Evolutionary conservation across 2,113 vertebrate genomes (phyloP), one percentile per base, ranked within the genome.

Genomic region (Chaetura pelagica): DNA sequence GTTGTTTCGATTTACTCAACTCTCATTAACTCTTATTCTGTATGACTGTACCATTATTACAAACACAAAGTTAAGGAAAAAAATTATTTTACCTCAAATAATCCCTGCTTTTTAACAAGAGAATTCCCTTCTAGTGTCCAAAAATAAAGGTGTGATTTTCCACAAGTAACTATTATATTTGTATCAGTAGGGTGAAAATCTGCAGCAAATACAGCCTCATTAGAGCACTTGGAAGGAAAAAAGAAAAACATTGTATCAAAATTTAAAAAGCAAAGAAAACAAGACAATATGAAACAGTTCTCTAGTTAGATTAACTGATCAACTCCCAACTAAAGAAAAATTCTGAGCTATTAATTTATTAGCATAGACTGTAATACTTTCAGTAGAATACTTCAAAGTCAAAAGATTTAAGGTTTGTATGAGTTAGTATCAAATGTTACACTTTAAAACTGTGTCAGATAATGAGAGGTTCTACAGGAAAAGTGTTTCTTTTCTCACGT

Each of bases 111-210:
- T 97, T 99, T 99, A 93, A 98, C 96, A 74, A 99, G 98, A 46
- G 98, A 96, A 91, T 97, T 98, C 44, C 99, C 99, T 97, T 99
- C 99, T 73, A 99, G 96, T 4, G 98, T 99, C 99, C 99, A 99
- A 95, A 99, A 99, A 96, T 99, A 99, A 84, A 99, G 99, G 38
- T 99, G 99, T 11, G 99, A 99, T 93, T 99, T 99, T 61, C 99
- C 99, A 77, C 99, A 99, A 23, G 99, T 99, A 66, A 99, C 99
- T 24, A 99, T 98, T 75, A 99, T 97, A 87, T 98, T 99, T 92
- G 99, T 98, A 97, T 99, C 99, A 30, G 99, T 99, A 49, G 99
- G 99, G 95, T 99, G 99, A 97, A 99, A 99, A 97, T 99, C 99
- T 63, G 98, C 98, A 35, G 98, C 99, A 94, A 99, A 99, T 63